Evolutionary conservation across 2,888 invertebrate genomes (phyloP).

Genomic region (Pachydiplax longipennis): DNA sequence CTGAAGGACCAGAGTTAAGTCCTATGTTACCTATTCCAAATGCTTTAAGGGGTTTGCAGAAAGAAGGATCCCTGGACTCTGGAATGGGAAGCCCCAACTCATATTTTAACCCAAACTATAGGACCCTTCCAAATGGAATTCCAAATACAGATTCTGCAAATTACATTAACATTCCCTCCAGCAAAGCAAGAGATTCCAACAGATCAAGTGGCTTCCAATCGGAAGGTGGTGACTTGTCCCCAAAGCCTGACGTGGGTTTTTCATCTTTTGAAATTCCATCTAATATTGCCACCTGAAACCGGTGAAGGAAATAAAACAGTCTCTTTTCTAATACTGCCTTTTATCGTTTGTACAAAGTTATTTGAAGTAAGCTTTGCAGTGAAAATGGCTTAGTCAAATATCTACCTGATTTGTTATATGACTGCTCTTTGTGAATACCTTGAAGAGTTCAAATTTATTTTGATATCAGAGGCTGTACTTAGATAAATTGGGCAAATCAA

Average conservation of each 20-base stretch:
- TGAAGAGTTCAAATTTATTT: too few relatives aligned
- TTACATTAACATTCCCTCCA: neutral
- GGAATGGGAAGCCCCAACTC: constrained; percentile 13
- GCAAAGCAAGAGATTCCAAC: neutral
- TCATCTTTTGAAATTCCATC: neutral
- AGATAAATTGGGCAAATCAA: too few relatives aligned
- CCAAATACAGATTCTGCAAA: neutral
- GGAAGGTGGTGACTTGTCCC: neutral
- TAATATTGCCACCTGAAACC: neutral
- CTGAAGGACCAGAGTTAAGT: constrained; percentile 37
- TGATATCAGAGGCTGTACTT: too few relatives aligned
- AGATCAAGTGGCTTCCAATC: constrained; percentile 21
- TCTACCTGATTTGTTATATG: too few relatives aligned
- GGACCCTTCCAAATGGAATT: neutral
- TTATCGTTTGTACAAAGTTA: too few relatives aligned
- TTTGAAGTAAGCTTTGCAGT: too few relatives aligned
- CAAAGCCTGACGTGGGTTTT: neutral
- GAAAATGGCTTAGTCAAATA: too few relatives aligned
- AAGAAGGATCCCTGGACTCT: constrained; percentile 16
- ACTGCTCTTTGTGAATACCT: too few relatives aligned
- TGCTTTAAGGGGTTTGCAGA: neutral
- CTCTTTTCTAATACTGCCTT: too few relatives aligned
- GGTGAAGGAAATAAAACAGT: too few relatives aligned
- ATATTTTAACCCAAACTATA: constrained; percentile 15
- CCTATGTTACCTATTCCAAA: constrained; percentile 46